Conservation (phyloP, 1,140 invertebrate genomes). For the Antheraea mylitta region DNA sequence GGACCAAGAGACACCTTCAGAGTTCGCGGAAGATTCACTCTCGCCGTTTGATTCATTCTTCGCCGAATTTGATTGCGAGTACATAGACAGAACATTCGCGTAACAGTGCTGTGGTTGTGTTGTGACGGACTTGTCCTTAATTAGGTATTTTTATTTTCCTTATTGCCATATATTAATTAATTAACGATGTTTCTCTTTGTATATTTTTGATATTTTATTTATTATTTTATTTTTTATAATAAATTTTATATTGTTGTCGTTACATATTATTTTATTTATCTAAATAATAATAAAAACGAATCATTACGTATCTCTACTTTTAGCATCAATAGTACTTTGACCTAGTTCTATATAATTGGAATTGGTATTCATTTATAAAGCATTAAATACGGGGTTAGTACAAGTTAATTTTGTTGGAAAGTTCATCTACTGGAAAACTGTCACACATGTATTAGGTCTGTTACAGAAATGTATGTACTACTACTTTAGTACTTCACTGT, state of each 20-base stretch:
- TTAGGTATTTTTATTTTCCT: constrained; percentile 55
- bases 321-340: neutral
- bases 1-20: constrained; percentile 54
- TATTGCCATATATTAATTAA: constrained; percentile 69
- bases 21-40: constrained; percentile 71
- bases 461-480: neutral
- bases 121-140: constrained; percentile 34
- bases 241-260: constrained; percentile 69
- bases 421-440: neutral
- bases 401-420: neutral
- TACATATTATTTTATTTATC: constrained; percentile 21
- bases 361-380: neutral
- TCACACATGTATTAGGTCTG: neutral
- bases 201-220: constrained; percentile 63
- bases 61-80: constrained; percentile 72
- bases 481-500: neutral
- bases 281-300: neutral
- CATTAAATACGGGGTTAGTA: neutral
- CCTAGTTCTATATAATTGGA: neutral
- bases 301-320: neutral
- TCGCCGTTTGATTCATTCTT: constrained; percentile 76
- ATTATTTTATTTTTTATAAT: constrained; percentile 60
- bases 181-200: constrained; percentile 59
- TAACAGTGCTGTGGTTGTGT: constrained; percentile 59
- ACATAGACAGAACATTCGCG: constrained; percentile 70